These are phyloP conservation scores for Empis stercorea DNA, from an alignment of 2,888 invertebrate genomes.

Conservation along the genomic window DNA sequence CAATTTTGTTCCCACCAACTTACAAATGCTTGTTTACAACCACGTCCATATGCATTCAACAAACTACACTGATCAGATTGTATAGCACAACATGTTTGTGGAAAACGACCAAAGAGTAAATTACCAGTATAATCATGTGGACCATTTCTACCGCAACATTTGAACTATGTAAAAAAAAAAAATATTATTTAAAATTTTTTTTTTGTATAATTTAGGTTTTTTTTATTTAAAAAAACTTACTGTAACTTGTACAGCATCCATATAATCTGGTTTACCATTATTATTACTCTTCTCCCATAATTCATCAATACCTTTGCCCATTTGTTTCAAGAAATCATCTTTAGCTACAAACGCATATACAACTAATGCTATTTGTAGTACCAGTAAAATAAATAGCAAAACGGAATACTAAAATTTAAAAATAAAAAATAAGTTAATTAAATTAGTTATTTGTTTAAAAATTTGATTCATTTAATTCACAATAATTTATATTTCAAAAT, in stretches of 20 bases:
- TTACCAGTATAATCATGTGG: conserved; percentile 25
- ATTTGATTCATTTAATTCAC: too few species aligned
- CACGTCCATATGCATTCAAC: conserved; percentile 20
- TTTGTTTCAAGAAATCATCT: conserved; percentile 41
- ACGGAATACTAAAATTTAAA: conserved; percentile 58
- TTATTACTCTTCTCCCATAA: conserved; percentile 29
- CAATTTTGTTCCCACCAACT: conserved; percentile 35
- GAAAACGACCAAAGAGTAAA: conserved; percentile 19
- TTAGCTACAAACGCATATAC: conserved; percentile 54
- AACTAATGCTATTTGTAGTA: conserved; percentile 61
- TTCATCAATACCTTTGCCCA: conserved; percentile 41
- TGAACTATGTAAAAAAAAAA: conserved; percentile 18
- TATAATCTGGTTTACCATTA: conserved; percentile 25
- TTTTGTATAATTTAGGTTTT: not conserved
- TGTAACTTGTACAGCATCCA: conserved; percentile 30
- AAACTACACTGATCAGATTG: not conserved
- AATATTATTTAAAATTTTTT: not conserved
- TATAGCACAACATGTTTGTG: conserved; percentile 25
- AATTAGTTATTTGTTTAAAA: not conserved
- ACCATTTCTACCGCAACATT: conserved; percentile 29
- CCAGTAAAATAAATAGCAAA: conserved; percentile 56
- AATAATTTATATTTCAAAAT: too few species aligned
- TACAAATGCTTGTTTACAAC: conserved; percentile 33
- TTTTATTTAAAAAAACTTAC: conserved; percentile 16
- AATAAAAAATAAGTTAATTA: conserved; percentile 8